Evolutionary conservation across 1,140 invertebrate species (phyloP).

Genomic region (Brevipalpus yothersi): DNA sequence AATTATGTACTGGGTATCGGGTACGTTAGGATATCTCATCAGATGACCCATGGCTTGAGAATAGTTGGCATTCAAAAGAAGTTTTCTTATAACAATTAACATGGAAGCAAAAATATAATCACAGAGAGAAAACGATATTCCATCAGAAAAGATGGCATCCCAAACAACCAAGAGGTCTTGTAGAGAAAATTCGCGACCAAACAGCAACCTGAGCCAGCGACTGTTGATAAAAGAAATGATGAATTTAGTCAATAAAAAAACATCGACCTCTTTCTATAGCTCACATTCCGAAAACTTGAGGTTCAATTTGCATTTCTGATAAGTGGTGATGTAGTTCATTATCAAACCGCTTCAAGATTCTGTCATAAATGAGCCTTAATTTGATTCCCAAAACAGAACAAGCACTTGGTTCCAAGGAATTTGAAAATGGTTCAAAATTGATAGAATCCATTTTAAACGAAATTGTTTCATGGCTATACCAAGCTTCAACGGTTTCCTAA

Average conservation of each 20-base stretch:
- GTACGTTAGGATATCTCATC: constrained; percentile 36
- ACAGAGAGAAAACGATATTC: constrained; percentile 37
- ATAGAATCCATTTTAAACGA: constrained; percentile 2
- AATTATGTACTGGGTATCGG: constrained; percentile 35
- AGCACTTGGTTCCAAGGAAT: constrained; percentile 7
- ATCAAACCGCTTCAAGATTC: constrained; percentile 36
- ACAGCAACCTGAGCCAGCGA: constrained; percentile 49
- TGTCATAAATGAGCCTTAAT: constrained; percentile 38
- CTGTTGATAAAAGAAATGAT: constrained; percentile 20
- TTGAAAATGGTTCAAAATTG: constrained; percentile 8
- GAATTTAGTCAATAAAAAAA: constrained; percentile 1
- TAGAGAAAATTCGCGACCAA: constrained; percentile 50
- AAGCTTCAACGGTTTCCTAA: neutral
- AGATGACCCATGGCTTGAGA: constrained; percentile 32
- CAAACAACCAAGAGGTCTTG: constrained; percentile 43
- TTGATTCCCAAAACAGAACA: constrained; percentile 26
- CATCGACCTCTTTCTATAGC: constrained; percentile 16
- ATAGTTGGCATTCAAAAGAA: constrained; percentile 34
- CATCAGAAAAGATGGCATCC: constrained; percentile 52
- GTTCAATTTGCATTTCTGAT: constrained; percentile 37
- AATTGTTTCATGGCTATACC: neutral
- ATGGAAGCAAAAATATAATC: constrained; percentile 50
- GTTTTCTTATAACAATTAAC: constrained; percentile 38
- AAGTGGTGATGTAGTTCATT: constrained; percentile 37
- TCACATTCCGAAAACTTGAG: constrained; percentile 57